These are phyloP conservation scores for Alethe diademata DNA, from an alignment of 2,113 vertebrate species.

Conservation along the genomic window DNA sequence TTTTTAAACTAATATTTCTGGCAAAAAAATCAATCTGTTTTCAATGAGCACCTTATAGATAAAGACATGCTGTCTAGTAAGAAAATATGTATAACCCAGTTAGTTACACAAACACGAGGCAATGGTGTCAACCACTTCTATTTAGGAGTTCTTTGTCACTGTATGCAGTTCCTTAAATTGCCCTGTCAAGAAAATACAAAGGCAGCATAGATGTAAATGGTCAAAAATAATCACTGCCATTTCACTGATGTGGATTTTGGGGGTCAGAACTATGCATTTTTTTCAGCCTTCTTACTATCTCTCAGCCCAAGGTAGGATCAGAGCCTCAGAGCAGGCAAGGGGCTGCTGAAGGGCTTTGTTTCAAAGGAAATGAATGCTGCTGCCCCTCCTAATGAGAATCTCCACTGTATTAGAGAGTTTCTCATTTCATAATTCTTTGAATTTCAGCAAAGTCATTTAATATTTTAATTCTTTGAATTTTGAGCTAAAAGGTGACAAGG, in stretches of 20 bases:
- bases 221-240: slow-evolving; percentile 51
- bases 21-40: not conserved
- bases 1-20: not conserved
- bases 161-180: slow-evolving; percentile 30
- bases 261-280: slow-evolving; percentile 67
- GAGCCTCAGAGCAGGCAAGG: slow-evolving; percentile 1
- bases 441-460: not conserved
- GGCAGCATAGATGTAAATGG: slow-evolving; percentile 34
- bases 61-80: not conserved
- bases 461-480: not conserved
- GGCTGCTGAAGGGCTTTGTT: not conserved
- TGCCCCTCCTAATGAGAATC: not conserved
- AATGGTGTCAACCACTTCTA: not conserved
- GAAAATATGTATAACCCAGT: not conserved
- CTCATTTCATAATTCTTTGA: not conserved
- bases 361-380: not conserved
- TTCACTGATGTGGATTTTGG: slow-evolving; percentile 46
- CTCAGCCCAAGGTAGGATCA: slow-evolving; percentile 43
- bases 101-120: slow-evolving; percentile 4
- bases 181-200: slow-evolving; percentile 38
- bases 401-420: not conserved
- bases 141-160: slow-evolving; percentile 18
- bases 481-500: not conserved
- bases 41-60: not conserved
- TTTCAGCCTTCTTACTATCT: slow-evolving; percentile 43